Base-by-base conservation (phyloP, 2,113 vertebrate genomes). In the Grus americana region DNA sequence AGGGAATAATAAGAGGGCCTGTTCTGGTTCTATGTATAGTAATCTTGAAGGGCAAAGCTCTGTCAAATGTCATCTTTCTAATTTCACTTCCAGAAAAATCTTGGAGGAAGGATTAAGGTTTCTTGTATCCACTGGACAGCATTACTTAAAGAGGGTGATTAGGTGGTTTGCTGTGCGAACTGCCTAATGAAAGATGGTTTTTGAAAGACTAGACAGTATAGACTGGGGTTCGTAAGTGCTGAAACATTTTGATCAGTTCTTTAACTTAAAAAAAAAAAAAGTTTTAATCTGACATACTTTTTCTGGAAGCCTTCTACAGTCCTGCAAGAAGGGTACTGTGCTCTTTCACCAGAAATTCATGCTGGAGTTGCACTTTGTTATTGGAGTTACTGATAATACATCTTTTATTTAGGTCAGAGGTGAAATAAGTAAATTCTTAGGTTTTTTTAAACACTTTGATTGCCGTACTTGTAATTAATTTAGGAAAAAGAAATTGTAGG, bases 1-100 rank as follows among this genome's bases (percentile, higher is more conserved):
- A 32, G 42, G 68, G 42, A 91, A 9, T 58, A 61, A 11, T 46
- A 34, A 68, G 27, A 79, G 36, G 23, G 10, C 67, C 59, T 57
- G 22, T 84, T 89, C 42, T 70, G 18, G 3, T 59, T 91, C 74
- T 94, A 0, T 71, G 19, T 87, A 38, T 84, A 91, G 78, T 38
- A 32, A 23, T 46, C 61, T 23, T 68, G 74, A 70, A 90, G 38
- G 87, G 58, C 73, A 84, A 54, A 93, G 29, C 47, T 85, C 57
- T 82, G 59, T 58, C 29, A 96, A 75, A 85, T 94, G 70, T 85
- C 88, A 85, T 74, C 58, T 84, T 90, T 74, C 36, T 78, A 63
- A 87, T 81, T 93, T 92, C 57, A 82, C 70, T 79, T 52, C 78
- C 42, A 49, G 44, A 70, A 82, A 87, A 79, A 32, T 85, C 40